Evolutionary conservation across 92 coral and sea anemone species (phyloP).

Genomic region (Palythoa caribaeorum): DNA sequence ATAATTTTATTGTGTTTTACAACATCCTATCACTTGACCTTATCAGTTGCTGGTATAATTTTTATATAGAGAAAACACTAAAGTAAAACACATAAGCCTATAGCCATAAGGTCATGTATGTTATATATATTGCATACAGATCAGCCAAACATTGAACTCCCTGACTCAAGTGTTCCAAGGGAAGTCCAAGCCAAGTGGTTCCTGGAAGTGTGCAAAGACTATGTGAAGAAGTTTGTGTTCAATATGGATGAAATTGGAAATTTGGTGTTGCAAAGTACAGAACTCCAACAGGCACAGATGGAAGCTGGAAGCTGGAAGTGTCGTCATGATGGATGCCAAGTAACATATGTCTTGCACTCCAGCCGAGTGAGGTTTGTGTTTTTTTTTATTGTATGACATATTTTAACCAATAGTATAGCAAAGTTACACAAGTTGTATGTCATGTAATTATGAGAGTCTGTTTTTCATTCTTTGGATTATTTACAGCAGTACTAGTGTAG

Average conservation of each 20-base stretch:
- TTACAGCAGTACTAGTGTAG: too few relatives aligned
- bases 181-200: not conserved
- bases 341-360: not conserved
- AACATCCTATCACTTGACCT: too few relatives aligned
- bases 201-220: not conserved
- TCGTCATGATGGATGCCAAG: not conserved
- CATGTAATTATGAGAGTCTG: too few relatives aligned
- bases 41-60: too few relatives aligned
- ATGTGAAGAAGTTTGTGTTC: conserved; percentile 5
- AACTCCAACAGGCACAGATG: not conserved
- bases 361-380: not conserved
- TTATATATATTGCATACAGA: not conserved
- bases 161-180: not conserved
- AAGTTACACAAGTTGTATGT: too few relatives aligned
- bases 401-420: too few relatives aligned
- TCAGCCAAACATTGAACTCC: not conserved
- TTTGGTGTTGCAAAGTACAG: not conserved
- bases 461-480: too few relatives aligned
- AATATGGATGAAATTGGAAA: not conserved
- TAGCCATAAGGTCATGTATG: too few relatives aligned
- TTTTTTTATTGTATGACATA: too few relatives aligned
- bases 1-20: too few relatives aligned
- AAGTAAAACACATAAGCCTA: too few relatives aligned
- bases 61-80: too few relatives aligned
- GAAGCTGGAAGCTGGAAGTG: not conserved